These are phyloP conservation scores for Melospiza georgiana DNA, from an alignment of 2,113 vertebrate genomes.

Conservation along the genomic window DNA sequence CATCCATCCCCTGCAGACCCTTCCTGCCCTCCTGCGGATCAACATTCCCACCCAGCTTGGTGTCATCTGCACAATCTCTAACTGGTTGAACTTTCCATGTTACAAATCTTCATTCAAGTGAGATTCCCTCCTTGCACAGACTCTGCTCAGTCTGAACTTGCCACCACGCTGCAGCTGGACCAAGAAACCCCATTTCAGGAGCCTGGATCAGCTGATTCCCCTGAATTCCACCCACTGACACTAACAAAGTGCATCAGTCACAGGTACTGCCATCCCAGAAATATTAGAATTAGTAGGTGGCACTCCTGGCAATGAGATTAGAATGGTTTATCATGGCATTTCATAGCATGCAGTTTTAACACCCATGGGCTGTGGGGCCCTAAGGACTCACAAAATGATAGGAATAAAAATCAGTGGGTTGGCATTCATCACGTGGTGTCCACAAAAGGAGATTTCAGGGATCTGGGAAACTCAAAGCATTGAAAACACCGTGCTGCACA, in stretches of 20 bases:
- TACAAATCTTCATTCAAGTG: neutral
- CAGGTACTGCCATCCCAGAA: neutral
- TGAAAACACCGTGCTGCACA: conserved; percentile 9
- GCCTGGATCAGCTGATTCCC: neutral
- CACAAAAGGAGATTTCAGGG: neutral
- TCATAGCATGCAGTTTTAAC: neutral
- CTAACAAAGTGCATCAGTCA: neutral
- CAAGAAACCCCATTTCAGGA: neutral
- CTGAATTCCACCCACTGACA: neutral
- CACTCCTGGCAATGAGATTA: neutral
- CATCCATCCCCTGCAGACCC: too few species aligned
- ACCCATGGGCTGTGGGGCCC: neutral
- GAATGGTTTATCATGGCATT: neutral
- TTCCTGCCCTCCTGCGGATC: neutral
- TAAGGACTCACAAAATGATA: neutral
- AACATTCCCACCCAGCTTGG: rapidly evolving
- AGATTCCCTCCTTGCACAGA: neutral
- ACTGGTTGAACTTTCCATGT: neutral
- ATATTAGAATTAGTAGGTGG: neutral
- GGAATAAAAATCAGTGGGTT: neutral
- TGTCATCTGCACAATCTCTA: neutral
- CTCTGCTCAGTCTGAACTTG: neutral
- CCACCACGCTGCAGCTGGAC: neutral
- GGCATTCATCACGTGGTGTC: neutral
- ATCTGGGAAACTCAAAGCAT: neutral